Percentiles rank a stretch among this genome's conserved stretches.
Evolutionary conservation across 1,140 invertebrate genomes (phyloP).

Genomic region (Tribolium castaneum): DNA sequence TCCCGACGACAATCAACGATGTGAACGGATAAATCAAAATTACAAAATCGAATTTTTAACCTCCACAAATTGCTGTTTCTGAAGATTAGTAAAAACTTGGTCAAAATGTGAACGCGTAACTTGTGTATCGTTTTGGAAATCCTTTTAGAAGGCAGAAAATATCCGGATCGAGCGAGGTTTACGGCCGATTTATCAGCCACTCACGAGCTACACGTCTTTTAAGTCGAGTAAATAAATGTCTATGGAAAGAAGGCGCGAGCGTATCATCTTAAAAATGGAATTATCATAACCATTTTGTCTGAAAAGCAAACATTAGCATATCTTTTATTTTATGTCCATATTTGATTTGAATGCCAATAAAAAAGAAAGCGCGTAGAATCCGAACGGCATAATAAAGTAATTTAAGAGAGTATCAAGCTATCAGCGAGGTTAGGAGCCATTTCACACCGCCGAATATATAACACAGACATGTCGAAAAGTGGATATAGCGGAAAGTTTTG

Average conservation of each 20-base stretch:
- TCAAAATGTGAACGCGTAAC: too few relatives aligned
- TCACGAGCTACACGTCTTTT: neutral
- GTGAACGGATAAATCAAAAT: too few relatives aligned
- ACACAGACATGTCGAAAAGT: slow-evolving; percentile 20
- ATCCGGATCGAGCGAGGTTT: neutral
- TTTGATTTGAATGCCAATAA: slow-evolving; percentile 37
- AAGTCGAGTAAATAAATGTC: neutral
- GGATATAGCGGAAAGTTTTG: slow-evolving; percentile 30
- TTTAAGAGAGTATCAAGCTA: slow-evolving; percentile 48
- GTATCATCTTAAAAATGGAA: neutral
- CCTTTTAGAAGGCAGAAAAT: neutral
- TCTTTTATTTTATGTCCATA: slow-evolving; percentile 8
- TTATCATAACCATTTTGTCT: neutral
- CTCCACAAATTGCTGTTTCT: too few relatives aligned
- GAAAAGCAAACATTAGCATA: slow-evolving; percentile 33
- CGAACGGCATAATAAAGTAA: slow-evolving; percentile 48
- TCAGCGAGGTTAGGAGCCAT: slow-evolving; percentile 40
- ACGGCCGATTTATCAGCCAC: neutral
- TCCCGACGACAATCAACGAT: neutral
- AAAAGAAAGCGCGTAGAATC: slow-evolving; percentile 17
- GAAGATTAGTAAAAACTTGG: too few relatives aligned
- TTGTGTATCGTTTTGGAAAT: neutral
- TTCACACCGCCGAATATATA: slow-evolving; percentile 35
- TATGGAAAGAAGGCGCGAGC: neutral
- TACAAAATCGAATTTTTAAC: too few relatives aligned